A percentile compares a stretch with the other conserved stretches of the same genome.
Conservation (phyloP, 2,888 invertebrate species). For the Ennomos quercinarius region DNA sequence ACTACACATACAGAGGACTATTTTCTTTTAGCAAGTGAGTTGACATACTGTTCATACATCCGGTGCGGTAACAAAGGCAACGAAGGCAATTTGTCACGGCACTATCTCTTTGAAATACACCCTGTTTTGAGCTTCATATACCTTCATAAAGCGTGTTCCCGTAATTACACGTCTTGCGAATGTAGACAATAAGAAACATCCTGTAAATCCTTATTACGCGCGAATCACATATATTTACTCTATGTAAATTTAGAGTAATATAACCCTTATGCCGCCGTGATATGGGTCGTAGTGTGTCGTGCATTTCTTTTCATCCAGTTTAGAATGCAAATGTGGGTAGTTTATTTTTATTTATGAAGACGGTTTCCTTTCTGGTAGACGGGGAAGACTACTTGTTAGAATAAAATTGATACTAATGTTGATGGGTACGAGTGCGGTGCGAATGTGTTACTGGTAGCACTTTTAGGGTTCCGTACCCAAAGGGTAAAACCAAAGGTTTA, state of each 20-base stretch:
- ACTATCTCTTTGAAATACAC: conserved; percentile 39
- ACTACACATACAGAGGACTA: no score
- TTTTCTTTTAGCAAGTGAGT: background rate
- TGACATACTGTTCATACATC: conserved; percentile 7
- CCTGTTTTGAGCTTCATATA: conserved; percentile 16
- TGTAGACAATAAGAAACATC: conserved; percentile 24
- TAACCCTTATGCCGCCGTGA: conserved; percentile 4
- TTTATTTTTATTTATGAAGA: conserved; percentile 28
- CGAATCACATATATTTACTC: conserved; percentile 6
- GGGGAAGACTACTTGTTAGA: background rate
- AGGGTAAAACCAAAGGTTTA: no score
- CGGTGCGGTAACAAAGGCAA: conserved; percentile 31
- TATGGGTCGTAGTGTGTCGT: conserved; percentile 6
- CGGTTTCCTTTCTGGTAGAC: conserved; percentile 11
- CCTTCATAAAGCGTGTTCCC: conserved; percentile 3
- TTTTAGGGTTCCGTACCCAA: no score
- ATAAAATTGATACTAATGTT: conserved; percentile 17
- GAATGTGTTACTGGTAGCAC: no score
- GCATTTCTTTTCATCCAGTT: conserved; percentile 23
- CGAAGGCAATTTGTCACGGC: conserved; percentile 37
- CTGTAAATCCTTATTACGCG: conserved; percentile 25
- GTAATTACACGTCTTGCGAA: conserved; percentile 24
- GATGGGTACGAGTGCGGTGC: background rate
- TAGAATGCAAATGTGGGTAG: conserved; percentile 17
- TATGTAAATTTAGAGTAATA: background rate